A percentile compares a stretch with the other conserved stretches of the same genome.
These are phyloP conservation scores for Tachina fera DNA, from an alignment of 2,888 invertebrate genomes.

Conservation along the genomic window DNA sequence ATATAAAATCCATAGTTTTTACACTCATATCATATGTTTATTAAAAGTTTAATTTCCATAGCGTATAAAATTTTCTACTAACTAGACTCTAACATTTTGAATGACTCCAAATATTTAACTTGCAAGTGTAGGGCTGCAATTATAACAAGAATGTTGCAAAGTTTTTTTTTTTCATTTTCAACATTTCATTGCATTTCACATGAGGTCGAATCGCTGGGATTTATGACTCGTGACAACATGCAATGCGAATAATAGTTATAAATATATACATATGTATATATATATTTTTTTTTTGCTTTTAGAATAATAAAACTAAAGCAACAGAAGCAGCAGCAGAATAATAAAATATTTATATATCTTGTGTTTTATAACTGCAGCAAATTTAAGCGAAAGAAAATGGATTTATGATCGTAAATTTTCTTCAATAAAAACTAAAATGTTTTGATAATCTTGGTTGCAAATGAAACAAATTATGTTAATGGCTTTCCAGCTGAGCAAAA, in stretches of 20 bases:
- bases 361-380: conserved; percentile 49
- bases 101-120: not conserved
- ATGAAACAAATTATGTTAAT: conserved; percentile 31
- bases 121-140: conserved; percentile 10
- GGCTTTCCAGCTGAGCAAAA: not conserved
- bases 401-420: conserved; percentile 38
- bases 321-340: conserved; percentile 35
- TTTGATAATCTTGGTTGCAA: conserved; percentile 29
- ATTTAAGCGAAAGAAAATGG: conserved; percentile 35
- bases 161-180: conserved; percentile 33
- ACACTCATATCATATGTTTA: too few relatives aligned
- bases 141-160: conserved; percentile 43
- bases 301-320: not conserved
- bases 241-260: conserved; percentile 49
- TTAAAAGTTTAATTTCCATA: too few relatives aligned
- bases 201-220: conserved; percentile 59
- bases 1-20: too few relatives aligned
- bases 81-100: not conserved
- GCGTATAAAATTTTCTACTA: too few relatives aligned
- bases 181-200: conserved; percentile 57
- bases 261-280: conserved; percentile 9
- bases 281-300: not conserved
- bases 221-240: conserved; percentile 72
- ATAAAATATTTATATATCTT: conserved; percentile 56
- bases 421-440: conserved; percentile 29